These are phyloP conservation scores for Perca fluviatilis DNA, from an alignment of 2,113 vertebrate genomes.

Conservation along the genomic window DNA sequence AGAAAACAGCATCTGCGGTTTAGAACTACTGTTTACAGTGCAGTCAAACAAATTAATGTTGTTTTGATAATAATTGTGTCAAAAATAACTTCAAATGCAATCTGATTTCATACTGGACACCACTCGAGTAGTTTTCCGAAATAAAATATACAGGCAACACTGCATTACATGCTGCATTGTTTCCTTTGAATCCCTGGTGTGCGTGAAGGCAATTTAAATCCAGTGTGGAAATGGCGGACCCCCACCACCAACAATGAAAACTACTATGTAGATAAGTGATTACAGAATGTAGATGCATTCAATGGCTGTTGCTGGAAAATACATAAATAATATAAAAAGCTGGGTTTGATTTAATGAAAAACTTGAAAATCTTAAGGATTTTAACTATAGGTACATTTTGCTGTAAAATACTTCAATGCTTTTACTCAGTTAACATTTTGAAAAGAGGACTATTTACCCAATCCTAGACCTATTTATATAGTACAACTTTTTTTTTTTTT, in stretches of 20 bases:
- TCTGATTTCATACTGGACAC: not conserved
- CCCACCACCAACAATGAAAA: not conserved
- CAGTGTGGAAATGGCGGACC: not conserved
- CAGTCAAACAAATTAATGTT: not conserved
- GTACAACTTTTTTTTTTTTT: not conserved
- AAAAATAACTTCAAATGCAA: not conserved
- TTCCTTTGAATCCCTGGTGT: not conserved
- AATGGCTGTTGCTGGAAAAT: not conserved
- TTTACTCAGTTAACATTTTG: not conserved
- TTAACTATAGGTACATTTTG: not conserved
- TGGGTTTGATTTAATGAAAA: not conserved
- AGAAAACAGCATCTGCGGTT: not conserved
- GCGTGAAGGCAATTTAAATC: not conserved
- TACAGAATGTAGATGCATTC: not conserved
- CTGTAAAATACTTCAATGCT: not conserved
- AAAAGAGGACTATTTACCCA: not conserved
- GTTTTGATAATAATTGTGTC: no score
- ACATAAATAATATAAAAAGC: not conserved
- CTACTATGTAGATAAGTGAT: not conserved
- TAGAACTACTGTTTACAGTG: not conserved
- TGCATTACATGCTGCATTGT: not conserved
- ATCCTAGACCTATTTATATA: no score
- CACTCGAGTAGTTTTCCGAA: not conserved
- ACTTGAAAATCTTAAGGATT: not conserved
- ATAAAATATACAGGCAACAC: not conserved